Evolutionary conservation across 2,113 vertebrate species (phyloP), one percentile per base, ranked within the genome.

Genomic region (Grallaria varia): DNA sequence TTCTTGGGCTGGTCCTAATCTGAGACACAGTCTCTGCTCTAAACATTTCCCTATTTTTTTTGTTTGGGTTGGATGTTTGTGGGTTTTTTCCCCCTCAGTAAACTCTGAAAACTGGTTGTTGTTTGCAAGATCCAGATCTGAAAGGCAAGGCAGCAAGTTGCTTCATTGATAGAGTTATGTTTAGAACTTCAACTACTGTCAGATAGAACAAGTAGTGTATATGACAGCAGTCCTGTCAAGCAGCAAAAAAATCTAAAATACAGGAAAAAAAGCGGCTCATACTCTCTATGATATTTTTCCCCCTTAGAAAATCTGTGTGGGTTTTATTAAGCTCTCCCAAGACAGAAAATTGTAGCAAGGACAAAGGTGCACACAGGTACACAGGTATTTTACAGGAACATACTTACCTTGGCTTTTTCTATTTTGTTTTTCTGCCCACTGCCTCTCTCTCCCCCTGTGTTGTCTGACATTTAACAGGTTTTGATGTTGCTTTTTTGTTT

Each of bases 391-490:
- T 68, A 50, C 50, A 74, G 52, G 6, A 66, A 59, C 12, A 24
- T n/a, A 31, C 45, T 22, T 13, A 14, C 23, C 22, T 50, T 45
- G 1, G 0, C 2, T 74, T 59, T 81, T 19, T 14, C 10, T 62
- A 10, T 14, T 59, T 63, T 44, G 20, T 47, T 47, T 47, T 47
- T 22, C 30, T 13, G 1, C 14, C 14, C 12, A 16, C 5, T 58
- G 5, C 3, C 14, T 19, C 12, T 14, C 5, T 31, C 7, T 40
- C 1, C 0, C 4, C 15, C 12, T 8, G 3, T 22, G 33, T 62
- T 66, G 14, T 53, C 24, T 67, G 53, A 64, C 5, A 24, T 75
- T 58, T 78, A 35, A 69, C 28, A 64, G 8, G 8, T 66, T 84
- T 64, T 2, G 1, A 12, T 74, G 63, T 66, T 87, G 31, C 33